A percentile compares a stretch with the other conserved stretches of the same genome.
Conservation (phyloP, 2,797 vertebrate genomes). For the Squalus acanthias region DNA sequence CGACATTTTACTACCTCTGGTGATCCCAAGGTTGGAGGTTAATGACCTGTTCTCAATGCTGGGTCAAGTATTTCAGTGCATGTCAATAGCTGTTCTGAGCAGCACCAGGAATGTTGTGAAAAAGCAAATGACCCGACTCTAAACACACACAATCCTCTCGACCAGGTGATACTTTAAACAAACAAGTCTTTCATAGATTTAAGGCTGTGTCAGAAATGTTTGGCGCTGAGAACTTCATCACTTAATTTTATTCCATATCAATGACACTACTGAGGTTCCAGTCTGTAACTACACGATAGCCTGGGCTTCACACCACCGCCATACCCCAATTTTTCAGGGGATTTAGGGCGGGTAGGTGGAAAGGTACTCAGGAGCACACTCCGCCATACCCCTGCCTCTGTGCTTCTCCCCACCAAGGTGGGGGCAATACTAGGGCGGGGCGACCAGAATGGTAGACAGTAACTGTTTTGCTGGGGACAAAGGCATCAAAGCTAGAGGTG, state of each 20-base stretch:
- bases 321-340: background rate
- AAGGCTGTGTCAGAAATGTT: background rate
- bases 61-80: background rate
- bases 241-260: background rate
- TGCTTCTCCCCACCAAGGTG: background rate
- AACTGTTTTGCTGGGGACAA: too few relatives aligned
- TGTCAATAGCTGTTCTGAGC: background rate
- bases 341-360: background rate
- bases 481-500: too few relatives aligned
- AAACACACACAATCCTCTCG: background rate
- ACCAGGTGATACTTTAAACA: background rate
- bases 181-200: background rate
- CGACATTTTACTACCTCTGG: background rate
- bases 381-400: background rate
- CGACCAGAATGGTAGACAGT: background rate
- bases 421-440: background rate
- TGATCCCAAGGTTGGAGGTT: background rate
- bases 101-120: background rate
- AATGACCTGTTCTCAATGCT: background rate
- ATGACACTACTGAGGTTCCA: background rate
- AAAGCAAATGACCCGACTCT: background rate
- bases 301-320: too few relatives aligned
- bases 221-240: background rate
- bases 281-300: background rate
- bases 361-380: background rate